Evolutionary conservation across 2,888 invertebrate genomes (phyloP).

Genomic region (Drosophila mimetica): DNA sequence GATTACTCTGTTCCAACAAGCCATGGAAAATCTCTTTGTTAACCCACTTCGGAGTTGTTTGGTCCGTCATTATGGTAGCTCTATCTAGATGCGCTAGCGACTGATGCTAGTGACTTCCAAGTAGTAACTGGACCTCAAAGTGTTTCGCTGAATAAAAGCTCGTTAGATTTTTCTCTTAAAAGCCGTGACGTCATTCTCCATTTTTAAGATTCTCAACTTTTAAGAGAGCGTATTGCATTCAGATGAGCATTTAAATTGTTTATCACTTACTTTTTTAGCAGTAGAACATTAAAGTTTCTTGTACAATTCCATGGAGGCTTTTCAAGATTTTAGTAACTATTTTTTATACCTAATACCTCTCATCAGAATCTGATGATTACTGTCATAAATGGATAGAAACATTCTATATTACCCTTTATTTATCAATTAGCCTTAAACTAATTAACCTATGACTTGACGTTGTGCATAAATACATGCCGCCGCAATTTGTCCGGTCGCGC

Average conservation of each 20-base stretch:
- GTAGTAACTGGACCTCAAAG: conserved; percentile 11
- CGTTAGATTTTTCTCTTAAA: conserved; percentile 2
- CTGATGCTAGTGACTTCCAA: background rate
- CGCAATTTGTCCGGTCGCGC: conserved; percentile 85
- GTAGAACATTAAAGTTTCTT: too few relatives aligned
- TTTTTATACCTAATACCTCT: too few relatives aligned
- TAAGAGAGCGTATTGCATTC: background rate
- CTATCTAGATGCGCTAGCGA: conserved; percentile 11
- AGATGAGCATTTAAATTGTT: background rate
- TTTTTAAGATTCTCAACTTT: background rate
- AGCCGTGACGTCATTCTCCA: background rate
- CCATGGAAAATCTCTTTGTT: conserved; percentile 58
- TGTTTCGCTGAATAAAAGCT: conserved; percentile 8
- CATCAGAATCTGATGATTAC: background rate
- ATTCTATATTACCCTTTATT: background rate
- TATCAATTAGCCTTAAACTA: background rate
- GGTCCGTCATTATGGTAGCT: background rate
- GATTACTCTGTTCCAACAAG: conserved; percentile 50
- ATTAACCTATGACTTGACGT: conserved; percentile 55
- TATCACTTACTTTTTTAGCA: too few relatives aligned
- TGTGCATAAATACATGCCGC: conserved; percentile 69
- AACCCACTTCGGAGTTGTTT: conserved; percentile 64
- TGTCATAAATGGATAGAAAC: background rate
- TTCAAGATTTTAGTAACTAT: too few relatives aligned
- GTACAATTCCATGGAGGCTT: too few relatives aligned